Evolutionary conservation across 2,113 vertebrate species (phyloP).

Genomic region (Eira barbara): DNA sequence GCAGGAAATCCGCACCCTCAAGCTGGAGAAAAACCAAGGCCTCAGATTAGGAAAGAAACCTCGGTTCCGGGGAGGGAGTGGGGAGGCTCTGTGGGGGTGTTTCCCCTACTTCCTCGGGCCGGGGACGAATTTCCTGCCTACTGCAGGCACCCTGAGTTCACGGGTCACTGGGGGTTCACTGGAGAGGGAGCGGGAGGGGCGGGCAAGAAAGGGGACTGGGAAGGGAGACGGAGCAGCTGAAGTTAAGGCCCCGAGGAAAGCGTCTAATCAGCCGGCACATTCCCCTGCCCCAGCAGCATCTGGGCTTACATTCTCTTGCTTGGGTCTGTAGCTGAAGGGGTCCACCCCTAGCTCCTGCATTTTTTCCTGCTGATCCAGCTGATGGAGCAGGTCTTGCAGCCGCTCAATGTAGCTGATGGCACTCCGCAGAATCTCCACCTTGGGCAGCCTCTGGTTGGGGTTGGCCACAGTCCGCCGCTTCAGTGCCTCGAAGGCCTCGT

Average conservation of each 20-base stretch:
- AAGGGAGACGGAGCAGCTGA: not conserved
- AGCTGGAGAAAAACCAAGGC: conserved; percentile 80
- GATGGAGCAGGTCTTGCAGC: conserved; percentile 94
- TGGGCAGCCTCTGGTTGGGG: conserved; percentile 97
- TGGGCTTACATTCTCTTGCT: conserved; percentile 89
- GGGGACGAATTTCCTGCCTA: conserved; percentile 28
- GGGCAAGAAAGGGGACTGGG: not conserved
- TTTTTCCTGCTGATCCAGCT: conserved; percentile 93
- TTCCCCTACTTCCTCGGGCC: conserved; percentile 36
- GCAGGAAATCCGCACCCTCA: conserved; percentile 85
- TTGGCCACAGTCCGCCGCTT: conserved; percentile 96
- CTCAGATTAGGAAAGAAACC: conserved; percentile 49
- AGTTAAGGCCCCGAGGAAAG: conserved; percentile 1
- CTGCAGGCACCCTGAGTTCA: not conserved
- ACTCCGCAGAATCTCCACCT: conserved; percentile 98
- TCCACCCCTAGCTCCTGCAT: conserved; percentile 83
- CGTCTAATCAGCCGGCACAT: not conserved
- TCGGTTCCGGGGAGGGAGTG: conserved; percentile 1
- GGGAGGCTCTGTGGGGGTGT: not conserved
- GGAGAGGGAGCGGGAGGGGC: not conserved
- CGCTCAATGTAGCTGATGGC: conserved; percentile 98
- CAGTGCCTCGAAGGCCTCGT: conserved; percentile 97
- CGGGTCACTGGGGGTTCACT: conserved; percentile 60
- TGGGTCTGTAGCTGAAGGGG: conserved; percentile 83
- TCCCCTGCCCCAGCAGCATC: not conserved